Evolutionary conservation across 1,140 invertebrate genomes (phyloP), one percentile per base, ranked within the genome.

Genomic region (Drosophila grimshawi): DNA sequence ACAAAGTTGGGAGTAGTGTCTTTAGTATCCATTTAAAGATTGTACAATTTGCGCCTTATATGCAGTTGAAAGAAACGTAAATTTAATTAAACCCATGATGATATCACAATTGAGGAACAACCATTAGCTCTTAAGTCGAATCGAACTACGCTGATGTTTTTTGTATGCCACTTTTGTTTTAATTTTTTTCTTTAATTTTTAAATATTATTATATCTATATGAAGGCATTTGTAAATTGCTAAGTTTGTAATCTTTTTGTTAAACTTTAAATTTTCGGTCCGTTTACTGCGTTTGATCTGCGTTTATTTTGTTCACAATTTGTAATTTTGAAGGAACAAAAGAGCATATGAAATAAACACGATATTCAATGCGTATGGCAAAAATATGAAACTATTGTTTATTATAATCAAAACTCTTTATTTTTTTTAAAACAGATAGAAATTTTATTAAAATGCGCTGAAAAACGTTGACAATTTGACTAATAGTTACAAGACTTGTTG

Each of bases 391-490:
- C 37, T 6, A 29, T 43, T 27, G n/a, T 11, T 53, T 35, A 53
- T 30, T 5, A 30, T 29, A 56, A 2, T 3, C n/a, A 49, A 41
- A 46, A 0, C 4, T 7, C 29, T 51, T 10, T 39, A 51, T 8
- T 39, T 51, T 57, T 61, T 62, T 30, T 57, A 82, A 86, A 86
- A 81, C 66, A 78, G 65, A 69, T 74, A 69, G 51, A 68, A 80
- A 11, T 72, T 86, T 79, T 71, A 79, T 65, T 33, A 67, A 65
- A 86, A 57, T 68, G 77, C 51, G 57, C 61, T 64, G 41, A 77
- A 66, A 72, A 70, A 76, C 68, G 53, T 69, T 63, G 63, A 83
- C 56, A 83, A 89, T 83, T 88, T 80, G 37, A 62, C 83, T 88
- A 88, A 79, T 83, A 77, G 65, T 88, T 82, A 80, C 64, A 88